Conservation (phyloP, 2,797 vertebrate genomes). For the Sebastes dallii region DNA sequence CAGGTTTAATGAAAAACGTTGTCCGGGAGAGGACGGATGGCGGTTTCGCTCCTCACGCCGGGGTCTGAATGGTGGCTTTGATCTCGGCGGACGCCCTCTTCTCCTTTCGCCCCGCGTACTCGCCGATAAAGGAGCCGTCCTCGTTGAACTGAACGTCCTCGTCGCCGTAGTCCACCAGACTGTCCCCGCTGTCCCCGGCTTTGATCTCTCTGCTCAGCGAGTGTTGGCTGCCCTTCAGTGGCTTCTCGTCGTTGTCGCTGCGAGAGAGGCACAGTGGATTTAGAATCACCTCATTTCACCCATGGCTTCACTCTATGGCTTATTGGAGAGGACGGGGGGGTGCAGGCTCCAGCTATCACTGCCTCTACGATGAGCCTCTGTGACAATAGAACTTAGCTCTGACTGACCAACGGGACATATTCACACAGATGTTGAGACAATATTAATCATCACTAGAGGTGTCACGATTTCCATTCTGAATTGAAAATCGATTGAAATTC, state of each 20-base stretch:
- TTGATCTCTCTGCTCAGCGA: conserved; percentile 90
- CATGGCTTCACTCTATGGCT: conserved; percentile 61
- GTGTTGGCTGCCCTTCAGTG: conserved; percentile 91
- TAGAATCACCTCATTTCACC: conserved; percentile 67
- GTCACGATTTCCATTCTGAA: neutral
- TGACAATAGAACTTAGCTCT: conserved; percentile 34
- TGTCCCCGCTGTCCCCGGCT: conserved; percentile 92
- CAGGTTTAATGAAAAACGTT: conserved; percentile 60
- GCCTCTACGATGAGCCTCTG: conserved; percentile 21
- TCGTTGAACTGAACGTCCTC: conserved; percentile 96
- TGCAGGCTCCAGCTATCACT: conserved; percentile 7
- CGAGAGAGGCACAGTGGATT: conserved; percentile 53
- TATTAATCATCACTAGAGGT: neutral
- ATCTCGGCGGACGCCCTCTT: conserved; percentile 90
- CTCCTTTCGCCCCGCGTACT: conserved; percentile 90
- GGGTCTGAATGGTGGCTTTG: conserved; percentile 79
- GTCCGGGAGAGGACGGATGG: conserved; percentile 12
- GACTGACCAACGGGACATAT: conserved; percentile 29
- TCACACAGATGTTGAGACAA: conserved; percentile 6
- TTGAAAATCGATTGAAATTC: neutral
- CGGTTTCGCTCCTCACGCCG: conserved; percentile 70
- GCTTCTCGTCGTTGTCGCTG: conserved; percentile 97
- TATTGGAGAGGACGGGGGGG: conserved; percentile 20
- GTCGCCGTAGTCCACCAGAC: conserved; percentile 94
- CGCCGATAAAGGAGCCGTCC: conserved; percentile 97